Conservation (phyloP, 2,797 vertebrate species). For the Brotula barbata region DNA sequence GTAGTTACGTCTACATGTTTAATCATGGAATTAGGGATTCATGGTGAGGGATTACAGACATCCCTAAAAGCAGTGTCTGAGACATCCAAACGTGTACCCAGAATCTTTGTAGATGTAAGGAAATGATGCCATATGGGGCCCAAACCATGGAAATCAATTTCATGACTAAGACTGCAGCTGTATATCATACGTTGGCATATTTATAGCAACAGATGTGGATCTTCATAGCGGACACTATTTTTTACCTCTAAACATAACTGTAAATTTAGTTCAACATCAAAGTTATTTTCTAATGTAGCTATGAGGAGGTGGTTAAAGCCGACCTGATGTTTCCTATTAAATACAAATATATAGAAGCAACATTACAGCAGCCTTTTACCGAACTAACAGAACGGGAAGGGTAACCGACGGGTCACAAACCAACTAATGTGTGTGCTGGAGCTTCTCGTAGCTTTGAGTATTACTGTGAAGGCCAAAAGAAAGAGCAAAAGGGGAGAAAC, state of each 20-base stretch:
- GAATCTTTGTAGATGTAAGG: background rate
- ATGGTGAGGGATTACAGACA: background rate
- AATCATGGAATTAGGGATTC: background rate
- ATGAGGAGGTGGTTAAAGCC: too few species aligned
- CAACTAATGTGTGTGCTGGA: conserved; percentile 38
- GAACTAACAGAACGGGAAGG: conserved; percentile 19
- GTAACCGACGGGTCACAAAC: conserved; percentile 28
- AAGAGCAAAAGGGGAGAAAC: conserved; percentile 43
- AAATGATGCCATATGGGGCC: background rate
- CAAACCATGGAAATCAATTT: background rate
- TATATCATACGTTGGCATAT: background rate
- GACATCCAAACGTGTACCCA: background rate
- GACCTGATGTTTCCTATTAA: background rate
- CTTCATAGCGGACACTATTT: background rate
- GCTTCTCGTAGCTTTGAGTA: conserved; percentile 32
- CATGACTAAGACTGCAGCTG: background rate
- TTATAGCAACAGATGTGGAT: background rate
- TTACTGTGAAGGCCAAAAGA: conserved; percentile 32
- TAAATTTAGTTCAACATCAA: background rate
- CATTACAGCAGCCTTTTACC: conserved; percentile 28
- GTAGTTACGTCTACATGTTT: background rate
- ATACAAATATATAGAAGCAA: conserved; percentile 7
- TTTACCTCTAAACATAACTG: background rate
- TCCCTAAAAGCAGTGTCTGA: background rate
- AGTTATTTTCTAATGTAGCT: background rate